Conservation (phyloP, 2,888 invertebrate genomes). For the Drosophila putrida region DNA sequence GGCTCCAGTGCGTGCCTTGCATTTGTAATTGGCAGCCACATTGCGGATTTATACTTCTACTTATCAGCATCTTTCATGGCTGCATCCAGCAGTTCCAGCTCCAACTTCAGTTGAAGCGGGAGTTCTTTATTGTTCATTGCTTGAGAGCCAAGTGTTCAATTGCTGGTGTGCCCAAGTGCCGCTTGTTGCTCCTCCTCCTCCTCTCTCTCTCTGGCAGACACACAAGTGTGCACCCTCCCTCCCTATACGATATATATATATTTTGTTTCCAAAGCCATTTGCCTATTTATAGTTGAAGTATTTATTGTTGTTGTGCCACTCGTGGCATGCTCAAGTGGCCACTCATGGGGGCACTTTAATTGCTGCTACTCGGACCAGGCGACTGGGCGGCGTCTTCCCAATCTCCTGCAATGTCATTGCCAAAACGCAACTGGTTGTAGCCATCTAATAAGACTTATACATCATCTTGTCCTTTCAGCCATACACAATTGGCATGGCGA, state of each 20-base stretch:
- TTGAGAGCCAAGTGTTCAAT: conserved; percentile 63
- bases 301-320: conserved; percentile 79
- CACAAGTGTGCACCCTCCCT: conserved; percentile 30
- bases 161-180: conserved; percentile 58
- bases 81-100: conserved; percentile 38
- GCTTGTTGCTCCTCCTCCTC: conserved; percentile 28
- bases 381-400: conserved; percentile 12
- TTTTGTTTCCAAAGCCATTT: conserved; percentile 76
- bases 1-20: conserved; percentile 70
- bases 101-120: conserved; percentile 29
- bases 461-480: conserved; percentile 86
- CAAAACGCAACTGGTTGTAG: conserved; percentile 67
- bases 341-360: conserved; percentile 75
- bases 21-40: conserved; percentile 64
- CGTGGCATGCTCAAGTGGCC: conserved; percentile 76
- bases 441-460: conserved; percentile 9
- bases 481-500: conserved; percentile 96
- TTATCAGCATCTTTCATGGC: conserved; percentile 55
- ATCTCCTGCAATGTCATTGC: conserved; percentile 66
- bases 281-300: conserved; percentile 82
- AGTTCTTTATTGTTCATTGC: conserved; percentile 52
- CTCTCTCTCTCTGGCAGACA: conserved; percentile 5
- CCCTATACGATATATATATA: conserved; percentile 21
- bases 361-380: conserved; percentile 35
- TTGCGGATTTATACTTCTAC: conserved; percentile 56